A percentile compares a stretch with the other conserved stretches of the same genome.
Evolutionary conservation across 2,888 invertebrate genomes (phyloP).

Genomic region (Pherbina coryleti): DNA sequence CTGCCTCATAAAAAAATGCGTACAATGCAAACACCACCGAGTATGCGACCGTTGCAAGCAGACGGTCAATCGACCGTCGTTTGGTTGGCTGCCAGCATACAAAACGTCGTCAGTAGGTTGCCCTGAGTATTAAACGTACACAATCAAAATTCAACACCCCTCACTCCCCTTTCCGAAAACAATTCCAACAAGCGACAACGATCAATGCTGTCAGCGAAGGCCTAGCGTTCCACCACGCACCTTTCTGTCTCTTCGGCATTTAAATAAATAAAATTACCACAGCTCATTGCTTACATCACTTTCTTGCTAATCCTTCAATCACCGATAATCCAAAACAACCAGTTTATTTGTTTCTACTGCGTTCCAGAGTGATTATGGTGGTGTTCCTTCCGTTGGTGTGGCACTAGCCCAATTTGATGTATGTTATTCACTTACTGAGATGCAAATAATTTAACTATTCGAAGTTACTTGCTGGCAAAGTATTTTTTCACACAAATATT

Average conservation of each 20-base stretch:
- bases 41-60: not conserved
- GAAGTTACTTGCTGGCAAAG: not conserved
- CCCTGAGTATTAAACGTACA: not conserved
- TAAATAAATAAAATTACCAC: not conserved
- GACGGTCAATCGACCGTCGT: not conserved
- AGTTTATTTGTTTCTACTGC: not conserved
- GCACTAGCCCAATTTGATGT: not conserved
- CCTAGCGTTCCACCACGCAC: not conserved
- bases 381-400: not conserved
- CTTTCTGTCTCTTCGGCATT: not conserved
- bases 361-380: not conserved
- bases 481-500: not conserved
- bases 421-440: not conserved
- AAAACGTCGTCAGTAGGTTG: not conserved
- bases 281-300: conserved; percentile 29
- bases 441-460: not conserved
- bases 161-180: not conserved
- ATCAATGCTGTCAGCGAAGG: conserved; percentile 21
- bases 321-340: conserved; percentile 4
- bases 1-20: conserved; percentile 10
- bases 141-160: not conserved
- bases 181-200: not conserved
- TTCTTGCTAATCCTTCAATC: not conserved
- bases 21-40: not conserved
- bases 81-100: not conserved